These are phyloP conservation scores for Paracyprichromis sp. DNA, from an alignment of 2,113 vertebrate species.

Conservation along the genomic window DNA sequence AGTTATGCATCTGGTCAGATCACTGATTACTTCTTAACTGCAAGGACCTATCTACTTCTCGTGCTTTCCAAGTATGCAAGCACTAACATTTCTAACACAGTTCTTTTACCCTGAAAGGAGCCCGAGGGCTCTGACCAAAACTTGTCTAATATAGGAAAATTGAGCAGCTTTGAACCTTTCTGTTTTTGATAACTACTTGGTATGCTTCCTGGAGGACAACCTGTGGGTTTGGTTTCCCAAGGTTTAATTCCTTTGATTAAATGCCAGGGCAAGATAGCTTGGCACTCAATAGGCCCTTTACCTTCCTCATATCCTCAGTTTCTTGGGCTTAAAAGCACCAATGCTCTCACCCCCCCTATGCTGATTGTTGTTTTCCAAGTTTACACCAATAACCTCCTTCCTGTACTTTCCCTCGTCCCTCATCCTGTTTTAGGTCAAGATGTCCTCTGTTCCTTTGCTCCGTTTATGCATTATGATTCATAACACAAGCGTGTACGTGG, in stretches of 20 bases:
- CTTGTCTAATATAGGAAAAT: conserved; percentile 96
- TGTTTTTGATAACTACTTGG: conserved; percentile 99
- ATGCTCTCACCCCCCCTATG: conserved; percentile 60
- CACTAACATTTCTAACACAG: conserved; percentile 85
- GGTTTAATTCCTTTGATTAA: conserved; percentile 99
- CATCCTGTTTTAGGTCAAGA: conserved; percentile 76
- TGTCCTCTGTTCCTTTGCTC: conserved; percentile 60
- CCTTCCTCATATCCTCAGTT: conserved; percentile 69
- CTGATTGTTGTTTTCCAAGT: conserved; percentile 73
- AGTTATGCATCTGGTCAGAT: background rate
- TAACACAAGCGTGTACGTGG: conserved; percentile 36
- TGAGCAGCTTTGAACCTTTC: conserved; percentile 97
- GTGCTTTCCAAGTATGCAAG: conserved; percentile 77
- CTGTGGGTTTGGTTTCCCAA: conserved; percentile 95
- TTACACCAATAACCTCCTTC: conserved; percentile 51
- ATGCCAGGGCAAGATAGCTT: conserved; percentile 93
- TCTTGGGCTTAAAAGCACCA: conserved; percentile 81
- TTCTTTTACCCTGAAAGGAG: conserved; percentile 84
- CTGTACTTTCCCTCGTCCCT: conserved; percentile 42
- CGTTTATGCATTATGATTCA: conserved; percentile 69
- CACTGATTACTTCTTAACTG: background rate
- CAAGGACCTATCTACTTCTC: conserved; percentile 32
- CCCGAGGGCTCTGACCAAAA: conserved; percentile 84
- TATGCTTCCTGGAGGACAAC: conserved; percentile 99
- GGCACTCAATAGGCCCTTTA: conserved; percentile 80